Evolutionary conservation across 1,140 invertebrate species (phyloP).

Genomic region (Drosophila sproati): DNA sequence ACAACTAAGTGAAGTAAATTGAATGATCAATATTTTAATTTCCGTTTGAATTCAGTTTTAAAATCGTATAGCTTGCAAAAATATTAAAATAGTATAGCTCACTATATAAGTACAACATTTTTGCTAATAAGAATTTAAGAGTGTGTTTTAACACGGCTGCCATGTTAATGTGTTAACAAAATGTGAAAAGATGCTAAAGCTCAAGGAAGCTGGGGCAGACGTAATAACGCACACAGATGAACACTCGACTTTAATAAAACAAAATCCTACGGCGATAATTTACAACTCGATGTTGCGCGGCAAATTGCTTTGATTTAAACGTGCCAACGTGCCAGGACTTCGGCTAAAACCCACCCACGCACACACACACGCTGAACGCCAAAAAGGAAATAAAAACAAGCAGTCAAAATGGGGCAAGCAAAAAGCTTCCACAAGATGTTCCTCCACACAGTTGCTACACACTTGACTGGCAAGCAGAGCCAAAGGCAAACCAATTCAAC

Average conservation of each 20-base stretch:
- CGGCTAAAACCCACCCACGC: constrained; percentile 32
- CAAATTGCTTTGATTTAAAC: constrained; percentile 82
- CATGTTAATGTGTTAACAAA: background rate
- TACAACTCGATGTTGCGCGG: constrained; percentile 77
- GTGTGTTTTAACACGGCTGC: no score
- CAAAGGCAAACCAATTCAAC: constrained; percentile 81
- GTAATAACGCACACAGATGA: constrained; percentile 15
- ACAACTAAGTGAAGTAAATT: background rate
- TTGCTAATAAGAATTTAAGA: no score
- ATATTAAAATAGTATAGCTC: no score
- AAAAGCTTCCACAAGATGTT: constrained; percentile 76
- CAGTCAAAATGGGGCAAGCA: constrained; percentile 71
- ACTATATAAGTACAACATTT: no score
- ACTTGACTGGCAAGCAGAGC: constrained; percentile 72
- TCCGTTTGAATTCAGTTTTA: no score
- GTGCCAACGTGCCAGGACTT: constrained; percentile 75
- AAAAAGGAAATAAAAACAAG: constrained; percentile 78
- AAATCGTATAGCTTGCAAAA: no score
- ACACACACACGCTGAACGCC: constrained; percentile 26
- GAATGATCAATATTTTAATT: background rate
- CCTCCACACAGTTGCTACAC: constrained; percentile 49
- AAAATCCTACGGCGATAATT: constrained; percentile 81
- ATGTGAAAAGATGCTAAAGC: constrained; percentile 5
- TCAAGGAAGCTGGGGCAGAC: constrained; percentile 44
- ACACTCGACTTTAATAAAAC: constrained; percentile 78